Base-by-base conservation (phyloP, 2,888 invertebrate species). In the Drosophila sordidula region DNA sequence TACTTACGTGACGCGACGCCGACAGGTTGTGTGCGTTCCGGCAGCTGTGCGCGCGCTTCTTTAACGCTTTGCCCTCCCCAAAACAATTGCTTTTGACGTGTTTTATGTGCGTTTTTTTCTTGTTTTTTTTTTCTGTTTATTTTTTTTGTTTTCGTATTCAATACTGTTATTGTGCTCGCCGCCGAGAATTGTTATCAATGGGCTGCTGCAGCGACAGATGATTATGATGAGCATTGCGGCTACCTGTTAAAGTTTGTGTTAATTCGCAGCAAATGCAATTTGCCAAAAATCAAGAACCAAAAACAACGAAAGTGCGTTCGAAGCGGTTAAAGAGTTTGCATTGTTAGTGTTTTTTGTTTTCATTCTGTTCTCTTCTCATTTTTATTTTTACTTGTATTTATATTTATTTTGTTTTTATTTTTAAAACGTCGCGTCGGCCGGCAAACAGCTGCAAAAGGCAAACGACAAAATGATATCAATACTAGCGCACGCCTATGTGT, bases 1-100 rank as follows among this genome's bases (percentile, higher is more conserved):
- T 79, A 66, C 80, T 80, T 72, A 72, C 72, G 80, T 79, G 76
- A 78, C 80, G 77, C 77, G 80, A 68, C 58, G 59, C 70, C 56
- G 47, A 52, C 65, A 73, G 73, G 78, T 80, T 80, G 77, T 75
- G 50, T 38, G 36, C 54, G 46, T 54, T 41, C 41, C 6, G 36
- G 9, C 25, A 36, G 18, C 12, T 18, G 57, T 32, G 63, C 34
- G 77, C 52, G 72, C 38, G 44, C 25, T 39, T 46, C 42, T 51
- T 26, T 36, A 34, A 41, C 50, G 70, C 42, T 49, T 45, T n/a
- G 6, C 32, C 34, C 22, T 14, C 16, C 14, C 54, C 22, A 34
- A 34, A 34, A 34, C 34, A 34, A 42, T 44, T 36, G 46, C 44
- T 55, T 75, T 71, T 70, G 38, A 63, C 77, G 62, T 69, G 55